Evolutionary conservation across 2,113 vertebrate species (phyloP).

Genomic region (Amazona vittata): DNA sequence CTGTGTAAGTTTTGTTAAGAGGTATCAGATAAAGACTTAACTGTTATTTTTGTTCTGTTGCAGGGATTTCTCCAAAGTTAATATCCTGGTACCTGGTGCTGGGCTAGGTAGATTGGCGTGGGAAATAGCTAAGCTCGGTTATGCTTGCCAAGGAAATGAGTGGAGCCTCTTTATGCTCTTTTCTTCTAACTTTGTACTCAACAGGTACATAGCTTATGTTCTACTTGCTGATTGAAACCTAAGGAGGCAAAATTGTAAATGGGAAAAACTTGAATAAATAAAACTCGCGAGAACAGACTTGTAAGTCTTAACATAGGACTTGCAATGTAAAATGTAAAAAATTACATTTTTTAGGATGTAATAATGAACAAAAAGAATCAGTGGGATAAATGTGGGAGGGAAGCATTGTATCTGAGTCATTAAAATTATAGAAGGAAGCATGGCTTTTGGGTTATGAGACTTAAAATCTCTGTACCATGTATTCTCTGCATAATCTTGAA

Average conservation of each 20-base stretch:
- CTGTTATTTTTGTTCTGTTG: constrained; percentile 76
- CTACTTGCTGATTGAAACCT: constrained; percentile 33
- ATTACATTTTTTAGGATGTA: neutral
- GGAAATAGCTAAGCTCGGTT: constrained; percentile 96
- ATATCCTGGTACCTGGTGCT: constrained; percentile 94
- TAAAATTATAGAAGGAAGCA: neutral
- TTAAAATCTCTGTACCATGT: neutral
- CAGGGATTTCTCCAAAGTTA: constrained; percentile 95
- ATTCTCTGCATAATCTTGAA: neutral
- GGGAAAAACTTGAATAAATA: neutral
- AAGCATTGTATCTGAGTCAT: neutral
- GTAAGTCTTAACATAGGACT: neutral
- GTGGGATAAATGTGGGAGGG: neutral
- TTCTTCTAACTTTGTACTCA: constrained; percentile 98
- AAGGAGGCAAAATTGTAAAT: neutral
- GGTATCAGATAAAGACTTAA: constrained; percentile 73
- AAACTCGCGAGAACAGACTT: neutral
- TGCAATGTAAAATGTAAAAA: neutral
- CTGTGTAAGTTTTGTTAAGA: constrained; percentile 51
- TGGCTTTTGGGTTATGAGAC: neutral
- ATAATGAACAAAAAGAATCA: neutral
- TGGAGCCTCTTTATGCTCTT: constrained; percentile 99
- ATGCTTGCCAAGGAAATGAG: constrained; percentile 97
- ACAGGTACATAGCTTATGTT: constrained; percentile 87
- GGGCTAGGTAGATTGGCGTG: constrained; percentile 96